phyloP scores from a whole-genome alignment of 1,140 invertebrate genomes.

The Anastatus disparis region DNA sequence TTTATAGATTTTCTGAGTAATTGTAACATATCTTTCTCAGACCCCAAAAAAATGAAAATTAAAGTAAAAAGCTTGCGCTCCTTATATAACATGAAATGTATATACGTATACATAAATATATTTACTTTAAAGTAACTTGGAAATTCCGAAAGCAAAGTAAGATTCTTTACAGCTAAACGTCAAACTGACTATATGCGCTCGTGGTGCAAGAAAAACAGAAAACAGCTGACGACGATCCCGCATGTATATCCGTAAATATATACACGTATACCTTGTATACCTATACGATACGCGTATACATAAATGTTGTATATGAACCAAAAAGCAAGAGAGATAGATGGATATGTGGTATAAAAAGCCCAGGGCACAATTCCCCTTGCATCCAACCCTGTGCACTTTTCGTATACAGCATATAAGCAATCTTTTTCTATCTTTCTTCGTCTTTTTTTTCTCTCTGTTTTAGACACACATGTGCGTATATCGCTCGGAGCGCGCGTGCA shows the following conservation, averaged over 20 bases:
- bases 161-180: too few relatives aligned
- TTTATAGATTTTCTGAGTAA: too few relatives aligned
- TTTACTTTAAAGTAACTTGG: too few relatives aligned
- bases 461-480: constrained; percentile 13
- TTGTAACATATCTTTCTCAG: too few relatives aligned
- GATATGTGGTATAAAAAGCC: not conserved
- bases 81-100: too few relatives aligned
- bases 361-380: not conserved
- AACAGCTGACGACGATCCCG: constrained; percentile 18
- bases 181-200: too few relatives aligned
- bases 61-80: too few relatives aligned
- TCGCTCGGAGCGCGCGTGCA: constrained; percentile 40
- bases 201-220: constrained; percentile 21
- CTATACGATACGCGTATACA: not conserved
- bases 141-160: too few relatives aligned
- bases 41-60: too few relatives aligned
- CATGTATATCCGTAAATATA: not conserved
- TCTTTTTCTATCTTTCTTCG: not conserved
- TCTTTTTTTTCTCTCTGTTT: not conserved
- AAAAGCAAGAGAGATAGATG: too few relatives aligned
- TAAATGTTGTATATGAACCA: too few relatives aligned
- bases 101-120: too few relatives aligned
- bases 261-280: not conserved
- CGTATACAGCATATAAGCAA: not conserved
- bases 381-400: constrained; percentile 7